These are phyloP conservation scores for Falco punctatus DNA, from an alignment of 2,113 vertebrate genomes.

Conservation along the genomic window DNA sequence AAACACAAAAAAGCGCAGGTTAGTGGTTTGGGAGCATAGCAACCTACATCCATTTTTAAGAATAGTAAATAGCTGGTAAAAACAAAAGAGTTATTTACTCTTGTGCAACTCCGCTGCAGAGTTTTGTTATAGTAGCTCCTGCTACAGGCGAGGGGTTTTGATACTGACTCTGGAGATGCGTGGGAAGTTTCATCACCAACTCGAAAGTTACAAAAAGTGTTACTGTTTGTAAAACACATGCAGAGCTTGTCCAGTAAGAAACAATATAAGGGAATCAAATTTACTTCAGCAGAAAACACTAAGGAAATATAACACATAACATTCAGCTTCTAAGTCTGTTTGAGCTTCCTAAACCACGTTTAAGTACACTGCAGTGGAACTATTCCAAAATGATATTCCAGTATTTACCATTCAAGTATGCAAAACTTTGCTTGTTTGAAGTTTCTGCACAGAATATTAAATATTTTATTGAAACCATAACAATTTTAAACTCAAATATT, in stretches of 20 bases:
- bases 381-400: background rate
- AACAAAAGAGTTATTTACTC: background rate
- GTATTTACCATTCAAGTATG: background rate
- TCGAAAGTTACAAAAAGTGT: background rate
- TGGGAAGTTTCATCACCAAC: background rate
- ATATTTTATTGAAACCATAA: background rate
- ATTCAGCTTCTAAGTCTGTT: background rate
- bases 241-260: background rate
- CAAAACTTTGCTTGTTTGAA: background rate
- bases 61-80: background rate
- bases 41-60: background rate
- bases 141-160: background rate
- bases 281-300: background rate
- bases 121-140: background rate
- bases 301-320: background rate
- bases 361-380: background rate
- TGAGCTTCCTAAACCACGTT: background rate
- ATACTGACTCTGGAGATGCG: background rate
- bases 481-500: background rate
- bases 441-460: background rate
- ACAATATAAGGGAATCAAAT: background rate
- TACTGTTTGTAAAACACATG: background rate
- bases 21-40: constrained; percentile 11
- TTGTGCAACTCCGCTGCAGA: background rate
- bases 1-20: background rate